Percentiles rank a stretch among this genome's conserved stretches.
phyloP scores from a whole-genome alignment of 2,797 vertebrate genomes.

The Glyptemys insculpta region DNA sequence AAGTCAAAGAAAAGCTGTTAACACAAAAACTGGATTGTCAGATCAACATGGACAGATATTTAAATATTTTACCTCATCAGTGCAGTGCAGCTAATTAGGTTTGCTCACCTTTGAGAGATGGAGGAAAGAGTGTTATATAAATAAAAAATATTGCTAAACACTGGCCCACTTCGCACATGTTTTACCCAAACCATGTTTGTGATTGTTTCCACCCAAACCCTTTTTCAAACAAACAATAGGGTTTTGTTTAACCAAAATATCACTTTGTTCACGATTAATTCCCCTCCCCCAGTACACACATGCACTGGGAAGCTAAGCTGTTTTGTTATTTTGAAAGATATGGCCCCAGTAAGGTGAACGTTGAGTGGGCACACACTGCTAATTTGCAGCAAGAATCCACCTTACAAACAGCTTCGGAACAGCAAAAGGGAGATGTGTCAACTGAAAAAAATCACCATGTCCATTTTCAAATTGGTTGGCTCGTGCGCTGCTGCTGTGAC shows the following conservation, averaged over 20 bases:
- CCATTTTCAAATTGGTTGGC: conserved; percentile 67
- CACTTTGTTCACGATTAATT: not conserved
- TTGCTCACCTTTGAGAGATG: not conserved
- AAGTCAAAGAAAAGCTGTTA: not conserved
- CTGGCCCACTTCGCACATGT: not conserved
- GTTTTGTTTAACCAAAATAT: not conserved
- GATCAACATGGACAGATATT: not conserved
- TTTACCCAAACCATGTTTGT: not conserved
- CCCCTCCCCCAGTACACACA: not conserved
- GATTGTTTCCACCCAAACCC: not conserved
- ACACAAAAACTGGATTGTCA: not conserved
- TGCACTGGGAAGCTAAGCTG: not conserved
- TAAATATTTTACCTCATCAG: not conserved
- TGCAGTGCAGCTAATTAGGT: not conserved
- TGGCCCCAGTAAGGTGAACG: not conserved
- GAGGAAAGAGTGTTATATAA: not conserved
- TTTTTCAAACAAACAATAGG: not conserved
- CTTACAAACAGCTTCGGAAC: conserved; percentile 33
- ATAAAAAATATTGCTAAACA: not conserved
- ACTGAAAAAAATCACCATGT: conserved; percentile 43
- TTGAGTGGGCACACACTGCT: fast-evolving
- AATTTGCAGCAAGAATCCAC: conserved; percentile 3
- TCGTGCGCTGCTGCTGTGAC: conserved; percentile 62
- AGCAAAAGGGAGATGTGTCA: conserved; percentile 38
- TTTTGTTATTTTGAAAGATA: not conserved